Evolutionary conservation across 1,140 invertebrate genomes (phyloP).

Genomic region (Tachypleus tridentatus): DNA sequence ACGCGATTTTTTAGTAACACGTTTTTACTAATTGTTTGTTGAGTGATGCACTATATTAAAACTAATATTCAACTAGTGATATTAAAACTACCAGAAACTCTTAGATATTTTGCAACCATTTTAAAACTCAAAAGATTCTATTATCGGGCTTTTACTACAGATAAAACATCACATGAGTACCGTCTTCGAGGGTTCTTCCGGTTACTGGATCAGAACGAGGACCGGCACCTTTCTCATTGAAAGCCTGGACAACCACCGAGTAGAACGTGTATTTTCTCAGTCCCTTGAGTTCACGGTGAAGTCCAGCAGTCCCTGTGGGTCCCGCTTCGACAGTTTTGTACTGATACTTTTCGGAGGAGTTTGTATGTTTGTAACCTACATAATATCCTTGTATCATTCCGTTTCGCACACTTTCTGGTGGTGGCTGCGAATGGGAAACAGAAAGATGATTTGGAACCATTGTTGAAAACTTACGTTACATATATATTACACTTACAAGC

Average conservation of each 20-base stretch:
- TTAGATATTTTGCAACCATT: too few relatives aligned
- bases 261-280: slow-evolving; percentile 34
- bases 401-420: slow-evolving; percentile 37
- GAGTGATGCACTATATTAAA: too few relatives aligned
- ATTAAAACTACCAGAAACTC: too few relatives aligned
- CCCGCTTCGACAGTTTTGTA: slow-evolving; percentile 27
- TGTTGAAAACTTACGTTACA: too few relatives aligned
- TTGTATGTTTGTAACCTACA: slow-evolving; percentile 32
- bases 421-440: background rate
- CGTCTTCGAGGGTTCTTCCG: slow-evolving; percentile 29
- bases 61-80: too few relatives aligned
- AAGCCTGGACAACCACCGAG: slow-evolving; percentile 34
- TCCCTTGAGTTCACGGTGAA: slow-evolving; percentile 9
- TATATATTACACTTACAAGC: too few relatives aligned
- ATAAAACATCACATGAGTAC: slow-evolving; percentile 3
- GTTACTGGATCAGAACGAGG: slow-evolving; percentile 31
- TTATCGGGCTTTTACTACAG: too few relatives aligned
- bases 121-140: too few relatives aligned
- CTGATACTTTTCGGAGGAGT: slow-evolving; percentile 28
- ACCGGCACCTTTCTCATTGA: slow-evolving; percentile 34
- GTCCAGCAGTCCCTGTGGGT: background rate
- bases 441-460: too few relatives aligned
- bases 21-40: too few relatives aligned
- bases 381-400: slow-evolving; percentile 36
- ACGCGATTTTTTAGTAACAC: too few relatives aligned